phyloP scores from a whole-genome alignment of 1,140 invertebrate genomes.

The Papilio dardanus region DNA sequence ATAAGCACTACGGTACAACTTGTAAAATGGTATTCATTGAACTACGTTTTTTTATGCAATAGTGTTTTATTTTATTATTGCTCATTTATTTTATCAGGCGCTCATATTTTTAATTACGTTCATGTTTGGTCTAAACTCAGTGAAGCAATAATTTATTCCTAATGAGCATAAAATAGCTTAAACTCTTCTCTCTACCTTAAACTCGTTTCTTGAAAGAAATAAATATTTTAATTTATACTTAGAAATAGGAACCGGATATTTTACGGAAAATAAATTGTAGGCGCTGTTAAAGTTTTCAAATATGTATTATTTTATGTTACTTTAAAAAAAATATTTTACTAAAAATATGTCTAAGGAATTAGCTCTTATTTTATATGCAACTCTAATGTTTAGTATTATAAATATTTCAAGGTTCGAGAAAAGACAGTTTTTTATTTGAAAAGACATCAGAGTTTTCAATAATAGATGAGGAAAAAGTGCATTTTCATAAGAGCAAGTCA shows the following conservation, averaged over 20 bases:
- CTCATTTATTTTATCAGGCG: neutral
- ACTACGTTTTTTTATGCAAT: neutral
- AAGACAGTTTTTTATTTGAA: neutral
- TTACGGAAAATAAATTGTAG: too few species aligned
- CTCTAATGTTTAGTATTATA: neutral
- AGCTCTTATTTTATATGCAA: too few species aligned
- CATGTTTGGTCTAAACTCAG: neutral
- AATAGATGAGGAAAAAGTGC: neutral
- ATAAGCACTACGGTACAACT: neutral
- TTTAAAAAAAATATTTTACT: too few species aligned
- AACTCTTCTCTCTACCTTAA: too few species aligned
- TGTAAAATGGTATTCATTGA: neutral
- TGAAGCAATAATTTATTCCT: neutral
- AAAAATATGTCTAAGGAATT: too few species aligned
- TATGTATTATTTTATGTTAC: too few species aligned
- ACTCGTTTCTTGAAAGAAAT: neutral
- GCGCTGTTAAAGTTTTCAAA: too few species aligned
- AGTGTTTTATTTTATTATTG: neutral
- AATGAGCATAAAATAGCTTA: conserved; percentile 5
- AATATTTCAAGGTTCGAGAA: neutral
- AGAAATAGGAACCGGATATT: too few species aligned
- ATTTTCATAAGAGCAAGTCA: neutral
- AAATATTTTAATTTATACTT: too few species aligned
- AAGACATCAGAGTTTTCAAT: neutral
- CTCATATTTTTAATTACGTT: neutral